Evolutionary conservation across 2,113 vertebrate genomes (phyloP).

Genomic region (Ardeotis arabs): DNA sequence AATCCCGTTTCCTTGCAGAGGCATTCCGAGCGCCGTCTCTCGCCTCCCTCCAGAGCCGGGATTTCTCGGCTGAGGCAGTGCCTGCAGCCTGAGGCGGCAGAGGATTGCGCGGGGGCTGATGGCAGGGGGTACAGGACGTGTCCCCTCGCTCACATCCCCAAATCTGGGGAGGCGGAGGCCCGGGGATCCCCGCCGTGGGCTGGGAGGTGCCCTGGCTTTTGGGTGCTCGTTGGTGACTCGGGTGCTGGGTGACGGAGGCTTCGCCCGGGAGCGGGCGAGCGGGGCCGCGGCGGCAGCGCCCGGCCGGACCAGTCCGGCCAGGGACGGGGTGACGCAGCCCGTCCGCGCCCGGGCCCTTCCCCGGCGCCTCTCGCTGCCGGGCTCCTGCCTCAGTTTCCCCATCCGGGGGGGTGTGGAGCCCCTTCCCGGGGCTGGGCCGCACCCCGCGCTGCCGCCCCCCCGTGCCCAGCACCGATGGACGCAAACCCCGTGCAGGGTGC

Average conservation of each 20-base stretch:
- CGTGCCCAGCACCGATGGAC: accelerated
- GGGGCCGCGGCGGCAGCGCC: not conserved
- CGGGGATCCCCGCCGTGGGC: accelerated
- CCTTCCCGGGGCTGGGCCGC: not conserved
- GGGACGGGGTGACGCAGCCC: not conserved
- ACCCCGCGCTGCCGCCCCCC: not conserved
- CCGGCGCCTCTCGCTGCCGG: not conserved
- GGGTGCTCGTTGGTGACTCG: not conserved
- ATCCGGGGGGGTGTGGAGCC: accelerated
- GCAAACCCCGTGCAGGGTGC: not conserved
- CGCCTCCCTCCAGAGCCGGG: not conserved
- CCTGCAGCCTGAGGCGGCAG: not conserved
- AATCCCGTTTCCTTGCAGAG: not conserved
- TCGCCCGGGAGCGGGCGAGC: not conserved
- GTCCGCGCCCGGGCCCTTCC: not conserved
- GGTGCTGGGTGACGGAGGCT: not conserved
- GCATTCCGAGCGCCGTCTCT: not conserved
- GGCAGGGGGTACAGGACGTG: not conserved
- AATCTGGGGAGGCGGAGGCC: not conserved
- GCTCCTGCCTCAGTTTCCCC: not conserved
- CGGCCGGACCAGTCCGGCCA: not conserved
- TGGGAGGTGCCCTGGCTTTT: not conserved
- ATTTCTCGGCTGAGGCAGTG: not conserved
- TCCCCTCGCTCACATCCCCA: not conserved
- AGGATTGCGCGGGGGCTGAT: not conserved